Percentiles rank a stretch among this genome's conserved stretches.
phyloP scores from a whole-genome alignment of 2,888 invertebrate species.

The Rhyacophila evoluta region DNA sequence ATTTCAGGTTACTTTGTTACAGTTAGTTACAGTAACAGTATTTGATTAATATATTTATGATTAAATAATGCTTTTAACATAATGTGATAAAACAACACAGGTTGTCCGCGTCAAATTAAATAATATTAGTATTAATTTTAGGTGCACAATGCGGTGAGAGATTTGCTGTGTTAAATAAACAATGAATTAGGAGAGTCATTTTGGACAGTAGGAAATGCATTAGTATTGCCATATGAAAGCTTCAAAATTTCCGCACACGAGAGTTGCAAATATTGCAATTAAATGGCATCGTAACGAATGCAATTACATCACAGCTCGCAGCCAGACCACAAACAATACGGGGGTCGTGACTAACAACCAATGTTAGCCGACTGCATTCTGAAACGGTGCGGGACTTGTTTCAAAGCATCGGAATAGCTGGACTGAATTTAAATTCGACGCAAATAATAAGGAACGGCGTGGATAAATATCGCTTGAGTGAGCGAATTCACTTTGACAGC shows the following conservation, averaged over 20 bases:
- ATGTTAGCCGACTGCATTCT: not conserved
- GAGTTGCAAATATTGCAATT: constrained; percentile 38
- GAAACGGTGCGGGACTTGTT: not conserved
- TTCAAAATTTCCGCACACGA: constrained; percentile 19
- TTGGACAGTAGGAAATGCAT: not conserved
- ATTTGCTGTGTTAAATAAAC: not conserved
- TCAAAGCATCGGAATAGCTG: not conserved
- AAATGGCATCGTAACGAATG: constrained; percentile 34
- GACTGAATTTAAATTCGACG: not conserved
- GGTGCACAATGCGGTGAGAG: not conserved
- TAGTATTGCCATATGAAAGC: constrained; percentile 9
- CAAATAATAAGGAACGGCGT: not conserved
- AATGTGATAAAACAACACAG: too few relatives aligned
- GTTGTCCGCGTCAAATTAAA: too few relatives aligned
- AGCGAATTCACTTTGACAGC: not conserved
- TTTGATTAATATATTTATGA: too few relatives aligned
- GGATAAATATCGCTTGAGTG: not conserved
- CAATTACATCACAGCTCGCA: constrained; percentile 32
- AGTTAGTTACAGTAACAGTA: too few relatives aligned
- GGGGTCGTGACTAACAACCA: constrained; percentile 18
- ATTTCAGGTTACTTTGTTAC: too few relatives aligned
- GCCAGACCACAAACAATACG: constrained; percentile 30
- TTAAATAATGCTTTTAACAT: too few relatives aligned
- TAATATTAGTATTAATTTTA: not conserved
- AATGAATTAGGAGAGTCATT: not conserved